These are phyloP conservation scores for Phymanthus crucifer DNA, from an alignment of 92 coral and sea anemone genomes.

Conservation along the genomic window DNA sequence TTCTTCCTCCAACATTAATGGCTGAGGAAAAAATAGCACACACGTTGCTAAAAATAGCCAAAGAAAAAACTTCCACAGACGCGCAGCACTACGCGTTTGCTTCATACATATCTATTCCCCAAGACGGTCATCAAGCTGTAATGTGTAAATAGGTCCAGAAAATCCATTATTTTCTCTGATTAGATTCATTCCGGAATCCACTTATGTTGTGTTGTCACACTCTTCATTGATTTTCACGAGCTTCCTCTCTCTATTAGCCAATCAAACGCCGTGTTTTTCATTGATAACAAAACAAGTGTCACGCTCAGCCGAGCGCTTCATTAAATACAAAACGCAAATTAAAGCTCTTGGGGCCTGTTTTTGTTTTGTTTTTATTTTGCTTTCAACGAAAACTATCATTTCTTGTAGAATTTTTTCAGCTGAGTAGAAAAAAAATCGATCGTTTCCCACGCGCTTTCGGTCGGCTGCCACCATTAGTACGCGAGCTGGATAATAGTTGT, in stretches of 20 bases:
- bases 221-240: neutral
- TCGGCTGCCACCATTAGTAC: neutral
- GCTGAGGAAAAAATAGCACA: neutral
- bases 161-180: neutral
- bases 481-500: neutral
- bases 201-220: slow-evolving; percentile 7
- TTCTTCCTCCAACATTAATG: neutral
- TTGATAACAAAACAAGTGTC: neutral
- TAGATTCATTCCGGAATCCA: slow-evolving; percentile 11
- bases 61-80: neutral
- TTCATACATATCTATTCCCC: neutral
- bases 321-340: neutral
- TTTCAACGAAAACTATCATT: neutral
- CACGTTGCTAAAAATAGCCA: neutral
- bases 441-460: neutral
- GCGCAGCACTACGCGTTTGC: neutral
- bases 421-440: neutral
- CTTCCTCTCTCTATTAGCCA: slow-evolving; percentile 8
- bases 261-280: neutral
- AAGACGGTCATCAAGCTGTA: neutral
- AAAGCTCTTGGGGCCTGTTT: neutral
- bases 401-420: neutral
- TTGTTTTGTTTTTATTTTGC: neutral
- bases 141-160: neutral
- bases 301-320: slow-evolving; percentile 22